phyloP scores from a whole-genome alignment of 2,888 invertebrate species.

The Leptogaster cylindrica region DNA sequence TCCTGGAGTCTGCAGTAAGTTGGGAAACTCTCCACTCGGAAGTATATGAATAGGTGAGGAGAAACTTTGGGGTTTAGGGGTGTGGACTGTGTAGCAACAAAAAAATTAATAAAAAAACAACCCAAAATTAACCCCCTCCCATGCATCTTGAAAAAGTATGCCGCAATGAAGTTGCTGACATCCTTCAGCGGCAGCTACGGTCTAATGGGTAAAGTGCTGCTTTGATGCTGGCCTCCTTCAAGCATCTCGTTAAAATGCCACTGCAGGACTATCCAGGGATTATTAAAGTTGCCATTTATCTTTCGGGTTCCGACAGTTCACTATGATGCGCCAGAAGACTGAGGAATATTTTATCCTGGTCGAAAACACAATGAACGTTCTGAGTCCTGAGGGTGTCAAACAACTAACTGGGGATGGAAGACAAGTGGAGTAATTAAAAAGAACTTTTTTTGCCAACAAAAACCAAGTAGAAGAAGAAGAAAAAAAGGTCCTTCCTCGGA shows the following conservation, averaged over 20 bases:
- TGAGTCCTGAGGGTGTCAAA: conserved; percentile 32
- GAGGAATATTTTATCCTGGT: conserved; percentile 7
- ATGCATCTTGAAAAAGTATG: conserved; percentile 26
- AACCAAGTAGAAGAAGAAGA: too few relatives aligned
- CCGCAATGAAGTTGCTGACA: conserved; percentile 31
- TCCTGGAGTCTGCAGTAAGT: too few relatives aligned
- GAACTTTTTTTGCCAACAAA: conserved; percentile 42
- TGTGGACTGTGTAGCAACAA: neutral
- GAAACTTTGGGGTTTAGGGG: neutral
- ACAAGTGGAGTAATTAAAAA: conserved; percentile 44
- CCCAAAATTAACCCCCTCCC: conserved; percentile 14
- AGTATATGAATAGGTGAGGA: conserved; percentile 14
- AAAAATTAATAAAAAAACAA: neutral
- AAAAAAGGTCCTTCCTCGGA: conserved; percentile 33
- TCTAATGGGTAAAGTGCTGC: conserved; percentile 2
- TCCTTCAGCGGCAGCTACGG: neutral
- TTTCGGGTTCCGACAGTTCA: conserved; percentile 34
- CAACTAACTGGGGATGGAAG: conserved; percentile 33
- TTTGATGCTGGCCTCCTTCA: conserved; percentile 33
- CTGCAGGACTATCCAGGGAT: conserved; percentile 29
- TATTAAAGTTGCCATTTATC: conserved; percentile 42
- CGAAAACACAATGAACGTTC: conserved; percentile 7
- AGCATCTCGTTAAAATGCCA: conserved; percentile 31
- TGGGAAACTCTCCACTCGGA: too few relatives aligned
- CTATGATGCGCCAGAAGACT: conserved; percentile 17